Conservation (phyloP, 2,888 invertebrate species). For the Sphaerophoria rueppellii region DNA sequence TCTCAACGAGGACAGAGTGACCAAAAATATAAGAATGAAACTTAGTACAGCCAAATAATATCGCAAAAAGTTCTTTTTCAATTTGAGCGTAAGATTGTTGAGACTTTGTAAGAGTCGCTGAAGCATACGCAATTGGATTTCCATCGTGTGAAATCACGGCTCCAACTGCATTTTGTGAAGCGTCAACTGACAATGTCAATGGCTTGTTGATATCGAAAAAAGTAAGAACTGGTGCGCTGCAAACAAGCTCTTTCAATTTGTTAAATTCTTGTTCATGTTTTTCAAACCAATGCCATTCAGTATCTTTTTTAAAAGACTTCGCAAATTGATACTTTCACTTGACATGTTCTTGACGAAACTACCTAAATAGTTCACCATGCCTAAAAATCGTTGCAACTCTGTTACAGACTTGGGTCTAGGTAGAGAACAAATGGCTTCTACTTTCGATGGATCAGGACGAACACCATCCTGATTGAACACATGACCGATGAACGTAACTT, state of each 20-base stretch:
- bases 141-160: slow-evolving; percentile 43
- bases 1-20: slow-evolving; percentile 18
- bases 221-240: slow-evolving; percentile 17
- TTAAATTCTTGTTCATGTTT: slow-evolving; percentile 29
- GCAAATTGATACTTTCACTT: slow-evolving; percentile 57
- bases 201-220: slow-evolving; percentile 26
- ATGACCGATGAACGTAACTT: slow-evolving; percentile 53
- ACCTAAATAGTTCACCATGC: slow-evolving; percentile 73
- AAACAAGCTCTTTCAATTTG: slow-evolving; percentile 22
- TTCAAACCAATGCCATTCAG: slow-evolving; percentile 53
- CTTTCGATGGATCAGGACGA: slow-evolving; percentile 46
- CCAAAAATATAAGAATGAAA: slow-evolving; percentile 57
- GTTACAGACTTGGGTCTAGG: slow-evolving; percentile 46
- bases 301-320: slow-evolving; percentile 56
- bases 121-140: slow-evolving; percentile 50
- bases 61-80: slow-evolving; percentile 68
- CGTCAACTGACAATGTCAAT: slow-evolving; percentile 36
- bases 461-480: slow-evolving; percentile 38
- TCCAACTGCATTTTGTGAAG: slow-evolving; percentile 45
- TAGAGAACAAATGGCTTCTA: slow-evolving; percentile 43
- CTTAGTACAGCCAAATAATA: slow-evolving; percentile 57
- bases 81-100: slow-evolving; percentile 64
- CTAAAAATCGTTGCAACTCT: slow-evolving; percentile 68
- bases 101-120: slow-evolving; percentile 41
- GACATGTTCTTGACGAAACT: slow-evolving; percentile 73